Evolutionary conservation across 2,888 invertebrate genomes (phyloP).

Genomic region (Congeria kusceri): DNA sequence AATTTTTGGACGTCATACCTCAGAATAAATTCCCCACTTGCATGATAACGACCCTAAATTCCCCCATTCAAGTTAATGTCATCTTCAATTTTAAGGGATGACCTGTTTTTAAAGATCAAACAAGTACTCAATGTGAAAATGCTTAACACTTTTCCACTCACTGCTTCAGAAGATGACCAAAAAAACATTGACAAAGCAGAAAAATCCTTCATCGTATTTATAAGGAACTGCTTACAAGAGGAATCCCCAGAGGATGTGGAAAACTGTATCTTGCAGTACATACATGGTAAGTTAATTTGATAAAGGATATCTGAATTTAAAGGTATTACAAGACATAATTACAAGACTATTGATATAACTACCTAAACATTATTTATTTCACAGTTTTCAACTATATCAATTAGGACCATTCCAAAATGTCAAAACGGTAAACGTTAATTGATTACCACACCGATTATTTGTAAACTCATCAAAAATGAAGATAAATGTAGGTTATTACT

Average conservation of each 20-base stretch:
- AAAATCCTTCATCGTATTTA: slow-evolving; percentile 22
- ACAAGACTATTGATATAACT: slow-evolving; percentile 6
- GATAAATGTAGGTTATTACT: too few relatives aligned
- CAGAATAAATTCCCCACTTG: too few relatives aligned
- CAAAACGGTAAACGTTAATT: too few relatives aligned
- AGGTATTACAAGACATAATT: neutral
- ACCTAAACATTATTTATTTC: neutral
- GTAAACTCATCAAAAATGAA: too few relatives aligned
- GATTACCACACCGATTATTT: too few relatives aligned
- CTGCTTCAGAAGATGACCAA: slow-evolving; percentile 26
- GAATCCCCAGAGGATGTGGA: slow-evolving; percentile 26
- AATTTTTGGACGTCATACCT: too few relatives aligned
- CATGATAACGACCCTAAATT: too few relatives aligned
- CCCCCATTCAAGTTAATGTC: too few relatives aligned
- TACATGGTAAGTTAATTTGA: slow-evolving; percentile 18
- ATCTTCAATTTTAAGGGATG: too few relatives aligned
- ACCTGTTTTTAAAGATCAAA: neutral
- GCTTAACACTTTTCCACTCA: slow-evolving; percentile 17
- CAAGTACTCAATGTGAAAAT: slow-evolving; percentile 18
- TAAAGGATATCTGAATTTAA: neutral
- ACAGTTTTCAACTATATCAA: too few relatives aligned
- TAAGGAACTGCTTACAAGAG: slow-evolving; percentile 8
- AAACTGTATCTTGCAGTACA: slow-evolving; percentile 20
- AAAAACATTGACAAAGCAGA: slow-evolving; percentile 20
- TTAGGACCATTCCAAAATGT: too few relatives aligned